These are phyloP conservation scores for Trachelus tabidus DNA, from an alignment of 2,888 invertebrate genomes.

Conservation along the genomic window DNA sequence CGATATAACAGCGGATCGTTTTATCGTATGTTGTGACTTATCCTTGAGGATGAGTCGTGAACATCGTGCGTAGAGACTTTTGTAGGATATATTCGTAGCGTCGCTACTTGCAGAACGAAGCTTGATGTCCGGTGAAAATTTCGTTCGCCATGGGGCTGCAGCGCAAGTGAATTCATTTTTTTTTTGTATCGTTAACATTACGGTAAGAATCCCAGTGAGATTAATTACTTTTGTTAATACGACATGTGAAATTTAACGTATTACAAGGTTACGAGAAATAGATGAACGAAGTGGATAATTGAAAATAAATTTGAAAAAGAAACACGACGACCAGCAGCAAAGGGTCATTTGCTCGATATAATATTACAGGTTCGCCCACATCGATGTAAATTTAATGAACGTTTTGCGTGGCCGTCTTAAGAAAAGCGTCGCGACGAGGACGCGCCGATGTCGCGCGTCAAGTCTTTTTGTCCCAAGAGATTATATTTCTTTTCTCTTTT, in stretches of 20 bases:
- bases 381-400: too few relatives aligned
- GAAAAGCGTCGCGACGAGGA: background rate
- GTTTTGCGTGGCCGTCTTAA: background rate
- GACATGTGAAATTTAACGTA: conserved; percentile 40
- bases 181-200: background rate
- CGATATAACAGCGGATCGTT: background rate
- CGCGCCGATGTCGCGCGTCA: background rate
- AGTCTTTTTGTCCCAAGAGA: background rate
- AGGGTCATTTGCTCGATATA: too few relatives aligned
- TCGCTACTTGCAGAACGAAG: background rate
- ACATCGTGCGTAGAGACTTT: background rate
- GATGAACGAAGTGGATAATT: background rate
- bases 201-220: background rate
- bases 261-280: background rate
- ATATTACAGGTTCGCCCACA: too few relatives aligned
- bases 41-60: background rate
- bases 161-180: background rate
- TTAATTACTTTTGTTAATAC: conserved; percentile 48
- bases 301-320: background rate
- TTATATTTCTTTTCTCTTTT: background rate
- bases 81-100: background rate
- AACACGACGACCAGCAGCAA: too few relatives aligned
- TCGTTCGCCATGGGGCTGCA: too few relatives aligned
- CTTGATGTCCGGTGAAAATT: background rate
- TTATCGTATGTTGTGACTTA: background rate